Base-by-base conservation (phyloP, 2,113 vertebrate species). In the Entosphenus tridentatus region DNA sequence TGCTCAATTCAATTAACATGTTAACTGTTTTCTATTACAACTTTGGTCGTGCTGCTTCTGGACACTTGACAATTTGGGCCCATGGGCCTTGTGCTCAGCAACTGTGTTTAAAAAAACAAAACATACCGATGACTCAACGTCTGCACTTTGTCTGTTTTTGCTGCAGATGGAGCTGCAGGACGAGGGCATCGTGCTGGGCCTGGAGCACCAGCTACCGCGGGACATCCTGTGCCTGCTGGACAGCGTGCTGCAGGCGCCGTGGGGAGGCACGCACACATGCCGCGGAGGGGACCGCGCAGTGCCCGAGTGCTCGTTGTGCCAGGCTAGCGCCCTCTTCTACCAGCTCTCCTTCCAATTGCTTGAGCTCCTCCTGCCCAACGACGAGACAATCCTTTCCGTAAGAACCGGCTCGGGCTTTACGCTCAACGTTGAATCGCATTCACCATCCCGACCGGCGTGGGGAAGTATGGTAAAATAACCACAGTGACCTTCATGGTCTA, bases 111-210 rank as follows among this genome's bases (percentile, higher is more conserved):
- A 7, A 39, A 39, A 39, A 7, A 39, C 55, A 13, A n/a, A 59
- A 8, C 18, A 14, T 55, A 39, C 5, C 21, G 56, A 67, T 67
- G 62, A 67, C n/a, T 16, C n/a, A 67, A 67, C 62, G 10, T 55
- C 57, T 13, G 12, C 57, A 54, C 59, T 58, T 57, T 54, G 3
- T 14, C 12, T 57, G n/a, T 70, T 3, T 18, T 70, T 58, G 17
- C 10, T 82, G 76, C 79, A 98, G 93, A 98, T 98, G 92, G 90
- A 98, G 78, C 82, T 98, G 55, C 93, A 98, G 77, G 92, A 98
- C 74, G 90, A 98, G 55, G 88, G 87, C 59, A 82, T 98, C 78
- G 88, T 87, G 67, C 78, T 92, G 81, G 93, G 89, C 68, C 83
- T 98, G 75, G 90, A 96, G 73, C 86, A 89, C 77, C 87, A 82